Base-by-base conservation (phyloP, 2,888 invertebrate species). In the Drosophila melanocephala region DNA sequence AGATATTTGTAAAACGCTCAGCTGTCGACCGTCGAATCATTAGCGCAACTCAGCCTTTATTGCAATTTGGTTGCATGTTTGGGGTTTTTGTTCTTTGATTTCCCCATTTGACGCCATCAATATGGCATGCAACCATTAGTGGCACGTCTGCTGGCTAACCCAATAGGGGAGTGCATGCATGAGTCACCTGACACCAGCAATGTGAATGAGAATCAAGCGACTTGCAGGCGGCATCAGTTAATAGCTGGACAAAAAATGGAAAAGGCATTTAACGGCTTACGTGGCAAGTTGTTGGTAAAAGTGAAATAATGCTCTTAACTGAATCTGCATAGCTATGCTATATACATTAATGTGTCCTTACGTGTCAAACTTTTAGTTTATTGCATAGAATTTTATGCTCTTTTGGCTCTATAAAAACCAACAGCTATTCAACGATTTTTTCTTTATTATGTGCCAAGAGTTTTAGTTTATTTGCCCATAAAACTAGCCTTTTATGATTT, bases 81-180 rank as follows among this genome's bases (percentile, higher is more conserved):
- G 35, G 16, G 62, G 65, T 44, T 52, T 74, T 26, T 2, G 10
- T 16, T 28, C 28, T n/a, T 30, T 12, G 19, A 28, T 19, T 30
- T 37, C 26, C 2, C 33, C 7, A 63, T 71, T 72, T 82, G 58
- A 56, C 62, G 30, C 67, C 69, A 75, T 73, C 73, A 67, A 84
- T 75, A 65, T 66, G 75, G 59, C 72, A 59, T 35, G 72, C 81
- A 75, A 61, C 70, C 72, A 75, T 78, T 78, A 52, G 83, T 55
- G 57, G 52, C 80, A 73, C 85, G 68, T 62, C 47, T 64, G 61
- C 33, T 47, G 16, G 12, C 47, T 47, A 47, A 47, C 47, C 14
- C 14, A 22, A 47, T 42, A 16, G 26, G 4, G 2, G 10, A 19
- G 19, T 5, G 26, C 3, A 19, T 42, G 42, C 42, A 60, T 72